Percentiles rank a stretch among this genome's conserved stretches.
phyloP scores from a whole-genome alignment of 2,888 invertebrate genomes.

The Brachynemurus nebulosus region DNA sequence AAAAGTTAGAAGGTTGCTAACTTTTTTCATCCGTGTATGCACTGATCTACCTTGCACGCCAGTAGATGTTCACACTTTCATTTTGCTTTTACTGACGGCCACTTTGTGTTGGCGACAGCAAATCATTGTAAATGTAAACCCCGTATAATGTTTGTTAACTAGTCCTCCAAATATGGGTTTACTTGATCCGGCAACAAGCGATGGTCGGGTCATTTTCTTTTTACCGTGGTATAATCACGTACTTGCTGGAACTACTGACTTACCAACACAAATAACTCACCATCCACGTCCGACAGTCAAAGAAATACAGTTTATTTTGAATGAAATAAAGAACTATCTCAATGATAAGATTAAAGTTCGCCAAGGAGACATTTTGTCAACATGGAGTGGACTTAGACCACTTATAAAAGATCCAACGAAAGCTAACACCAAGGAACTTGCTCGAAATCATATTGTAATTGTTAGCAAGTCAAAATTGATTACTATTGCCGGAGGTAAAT shows the following conservation, averaged over 20 bases:
- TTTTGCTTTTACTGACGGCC: too few species aligned
- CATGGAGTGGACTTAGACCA: slow-evolving; percentile 97
- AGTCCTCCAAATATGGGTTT: slow-evolving; percentile 97
- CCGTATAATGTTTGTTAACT: slow-evolving; percentile 24
- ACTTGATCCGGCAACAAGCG: slow-evolving; percentile 92
- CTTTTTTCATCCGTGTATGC: too few species aligned
- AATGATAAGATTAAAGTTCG: slow-evolving; percentile 92
- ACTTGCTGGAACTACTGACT: slow-evolving; percentile 92
- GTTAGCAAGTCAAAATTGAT: slow-evolving; percentile 80
- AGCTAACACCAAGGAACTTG: slow-evolving; percentile 90
- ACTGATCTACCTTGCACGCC: too few species aligned
- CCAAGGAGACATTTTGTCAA: slow-evolving; percentile 92
- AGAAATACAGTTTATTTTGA: slow-evolving; percentile 95
- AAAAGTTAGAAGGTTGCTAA: too few species aligned
- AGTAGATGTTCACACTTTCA: too few species aligned
- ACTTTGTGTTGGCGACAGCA: background rate
- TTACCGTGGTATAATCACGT: slow-evolving; percentile 93
- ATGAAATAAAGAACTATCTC: slow-evolving; percentile 92
- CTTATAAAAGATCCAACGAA: slow-evolving; percentile 96
- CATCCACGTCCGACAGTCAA: slow-evolving; percentile 90
- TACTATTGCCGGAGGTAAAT: slow-evolving; percentile 98
- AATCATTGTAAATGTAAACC: too few species aligned
- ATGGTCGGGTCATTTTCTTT: slow-evolving; percentile 98
- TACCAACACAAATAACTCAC: slow-evolving; percentile 85
- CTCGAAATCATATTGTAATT: slow-evolving; percentile 97